phyloP scores from a whole-genome alignment of 2,797 vertebrate genomes.

The Malurus splendens region DNA sequence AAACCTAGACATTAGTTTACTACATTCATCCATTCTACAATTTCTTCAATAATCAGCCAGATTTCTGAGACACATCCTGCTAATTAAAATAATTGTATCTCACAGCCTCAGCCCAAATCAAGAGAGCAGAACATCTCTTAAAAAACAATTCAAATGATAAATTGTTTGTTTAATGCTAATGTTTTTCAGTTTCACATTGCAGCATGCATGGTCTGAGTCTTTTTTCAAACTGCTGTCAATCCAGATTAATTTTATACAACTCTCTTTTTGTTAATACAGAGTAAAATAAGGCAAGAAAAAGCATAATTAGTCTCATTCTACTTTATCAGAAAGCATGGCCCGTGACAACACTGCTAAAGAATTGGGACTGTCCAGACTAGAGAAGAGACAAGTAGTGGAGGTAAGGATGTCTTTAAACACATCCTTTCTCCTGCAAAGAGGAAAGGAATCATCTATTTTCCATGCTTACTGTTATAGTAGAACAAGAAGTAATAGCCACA shows the following conservation, averaged over 20 bases:
- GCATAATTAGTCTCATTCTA: not conserved
- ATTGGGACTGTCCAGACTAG: not conserved
- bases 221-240: not conserved
- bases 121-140: not conserved
- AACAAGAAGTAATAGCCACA: not conserved
- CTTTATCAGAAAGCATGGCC: constrained; percentile 3
- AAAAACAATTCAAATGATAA: not conserved
- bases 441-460: not conserved
- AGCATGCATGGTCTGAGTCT: not conserved
- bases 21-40: not conserved
- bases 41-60: not conserved
- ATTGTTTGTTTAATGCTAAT: not conserved
- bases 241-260: not conserved
- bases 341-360: not conserved
- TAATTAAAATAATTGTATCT: not conserved
- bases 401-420: constrained; percentile 14
- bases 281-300: not conserved
- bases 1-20: not conserved
- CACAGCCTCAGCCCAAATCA: not conserved
- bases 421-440: not conserved
- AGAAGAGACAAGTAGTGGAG: constrained; percentile 1
- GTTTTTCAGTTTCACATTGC: not conserved
- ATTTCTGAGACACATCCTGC: not conserved
- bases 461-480: not conserved
- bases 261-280: not conserved